A percentile compares a stretch with the other conserved stretches of the same genome.
phyloP scores from a whole-genome alignment of 2,797 vertebrate genomes.

The Rhinoraja longicauda region DNA sequence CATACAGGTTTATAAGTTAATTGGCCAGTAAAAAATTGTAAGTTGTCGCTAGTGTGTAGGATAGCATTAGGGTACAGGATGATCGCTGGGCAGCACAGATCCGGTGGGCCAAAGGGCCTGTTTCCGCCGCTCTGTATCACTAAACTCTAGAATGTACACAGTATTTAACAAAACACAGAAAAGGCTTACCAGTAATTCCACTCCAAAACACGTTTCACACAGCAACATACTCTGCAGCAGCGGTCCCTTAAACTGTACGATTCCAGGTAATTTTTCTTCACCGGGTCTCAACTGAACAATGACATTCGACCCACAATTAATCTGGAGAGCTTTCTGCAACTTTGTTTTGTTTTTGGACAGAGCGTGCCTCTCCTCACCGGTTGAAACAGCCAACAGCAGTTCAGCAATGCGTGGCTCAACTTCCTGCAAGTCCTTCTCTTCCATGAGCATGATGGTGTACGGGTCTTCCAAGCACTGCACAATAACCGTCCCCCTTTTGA shows the following conservation, averaged over 20 bases:
- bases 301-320: slow-evolving; percentile 86
- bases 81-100: no score
- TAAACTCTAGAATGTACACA: no score
- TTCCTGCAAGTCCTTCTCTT: slow-evolving; percentile 85
- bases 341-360: slow-evolving; percentile 77
- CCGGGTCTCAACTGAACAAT: slow-evolving; percentile 85
- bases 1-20: no score
- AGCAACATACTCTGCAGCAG: slow-evolving; percentile 82
- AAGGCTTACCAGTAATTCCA: slow-evolving; percentile 88
- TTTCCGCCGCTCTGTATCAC: no score
- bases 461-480: slow-evolving; percentile 72
- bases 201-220: slow-evolving; percentile 92
- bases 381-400: slow-evolving; percentile 92
- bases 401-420: slow-evolving; percentile 87
- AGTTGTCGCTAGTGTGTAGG: no score
- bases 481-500: neutral
- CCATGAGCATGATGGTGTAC: slow-evolving; percentile 79
- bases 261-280: slow-evolving; percentile 83
- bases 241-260: slow-evolving; percentile 90
- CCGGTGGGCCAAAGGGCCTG: no score
- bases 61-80: no score
- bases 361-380: slow-evolving; percentile 86
- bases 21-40: no score
- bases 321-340: slow-evolving; percentile 78
- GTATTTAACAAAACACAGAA: neutral